phyloP scores from a whole-genome alignment of 35 echinoderm and acorn worm genomes.

The Holothuria glaberrima region DNA sequence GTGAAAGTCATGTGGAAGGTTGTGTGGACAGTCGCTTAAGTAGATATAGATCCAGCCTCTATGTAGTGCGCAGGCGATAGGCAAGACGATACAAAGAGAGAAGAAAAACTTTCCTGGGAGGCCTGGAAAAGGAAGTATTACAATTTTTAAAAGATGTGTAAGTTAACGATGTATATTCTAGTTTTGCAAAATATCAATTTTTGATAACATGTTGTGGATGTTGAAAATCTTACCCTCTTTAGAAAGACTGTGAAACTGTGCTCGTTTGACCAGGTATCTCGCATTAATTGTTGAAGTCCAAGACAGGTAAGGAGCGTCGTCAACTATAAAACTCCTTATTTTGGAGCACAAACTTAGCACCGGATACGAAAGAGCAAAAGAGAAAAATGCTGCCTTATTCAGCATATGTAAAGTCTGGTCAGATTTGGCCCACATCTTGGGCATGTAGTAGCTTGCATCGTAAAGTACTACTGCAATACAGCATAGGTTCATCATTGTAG shows the following conservation, averaged over 20 bases:
- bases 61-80: not conserved
- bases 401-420: not conserved
- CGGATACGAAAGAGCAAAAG: too few relatives aligned
- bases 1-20: not conserved
- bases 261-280: too few relatives aligned
- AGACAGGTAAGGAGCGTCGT: too few relatives aligned
- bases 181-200: too few relatives aligned
- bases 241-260: too few relatives aligned
- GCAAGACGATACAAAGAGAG: not conserved
- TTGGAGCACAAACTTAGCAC: not conserved
- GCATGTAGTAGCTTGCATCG: not conserved
- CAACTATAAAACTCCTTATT: too few relatives aligned
- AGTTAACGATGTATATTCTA: too few relatives aligned
- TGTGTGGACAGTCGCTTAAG: not conserved
- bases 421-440: not conserved
- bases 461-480: not conserved
- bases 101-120: not conserved
- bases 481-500: too few relatives aligned
- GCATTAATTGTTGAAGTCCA: too few relatives aligned
- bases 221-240: too few relatives aligned
- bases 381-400: not conserved
- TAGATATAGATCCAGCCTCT: not conserved
- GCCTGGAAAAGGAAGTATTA: not conserved
- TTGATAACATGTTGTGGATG: too few relatives aligned
- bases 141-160: too few relatives aligned